Evolutionary conservation across 2,797 vertebrate genomes (phyloP).

Genomic region (Xyrichtys novacula): DNA sequence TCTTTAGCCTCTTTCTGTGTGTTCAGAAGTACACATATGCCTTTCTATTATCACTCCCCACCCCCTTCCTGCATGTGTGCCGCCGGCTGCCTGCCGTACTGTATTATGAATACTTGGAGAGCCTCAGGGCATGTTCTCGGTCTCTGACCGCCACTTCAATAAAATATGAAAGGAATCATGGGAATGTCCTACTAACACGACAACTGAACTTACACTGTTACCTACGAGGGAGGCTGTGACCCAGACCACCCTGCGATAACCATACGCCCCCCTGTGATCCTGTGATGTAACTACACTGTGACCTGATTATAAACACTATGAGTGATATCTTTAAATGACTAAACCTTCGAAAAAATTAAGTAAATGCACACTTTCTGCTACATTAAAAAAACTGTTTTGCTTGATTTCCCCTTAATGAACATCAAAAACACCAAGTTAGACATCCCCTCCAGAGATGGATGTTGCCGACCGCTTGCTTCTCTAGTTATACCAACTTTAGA

Average conservation of each 20-base stretch:
- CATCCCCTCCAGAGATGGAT: no score
- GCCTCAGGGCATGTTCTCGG: constrained; percentile 10
- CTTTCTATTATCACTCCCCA: not conserved
- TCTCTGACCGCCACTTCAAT: constrained; percentile 19
- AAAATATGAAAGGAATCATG: constrained; percentile 45
- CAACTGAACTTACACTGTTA: not conserved
- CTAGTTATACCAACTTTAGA: no score
- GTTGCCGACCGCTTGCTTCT: no score
- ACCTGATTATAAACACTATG: no score
- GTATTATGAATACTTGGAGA: constrained; percentile 39
- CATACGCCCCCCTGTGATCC: no score
- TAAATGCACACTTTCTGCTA: no score
- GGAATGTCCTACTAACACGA: constrained; percentile 40
- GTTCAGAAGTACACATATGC: not conserved
- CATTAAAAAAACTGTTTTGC: no score
- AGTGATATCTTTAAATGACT: no score
- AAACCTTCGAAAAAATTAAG: no score
- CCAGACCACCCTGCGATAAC: not conserved
- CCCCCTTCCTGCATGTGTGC: not conserved
- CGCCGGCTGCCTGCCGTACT: constrained; percentile 11
- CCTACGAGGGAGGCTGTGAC: not conserved
- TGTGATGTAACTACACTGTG: no score
- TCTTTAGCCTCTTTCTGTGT: not conserved
- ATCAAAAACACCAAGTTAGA: no score
- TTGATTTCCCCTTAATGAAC: no score